Percentiles rank a stretch among this genome's conserved stretches.
These are phyloP conservation scores for Lepidurus packardi DNA, from an alignment of 1,140 invertebrate species.

Conservation along the genomic window DNA sequence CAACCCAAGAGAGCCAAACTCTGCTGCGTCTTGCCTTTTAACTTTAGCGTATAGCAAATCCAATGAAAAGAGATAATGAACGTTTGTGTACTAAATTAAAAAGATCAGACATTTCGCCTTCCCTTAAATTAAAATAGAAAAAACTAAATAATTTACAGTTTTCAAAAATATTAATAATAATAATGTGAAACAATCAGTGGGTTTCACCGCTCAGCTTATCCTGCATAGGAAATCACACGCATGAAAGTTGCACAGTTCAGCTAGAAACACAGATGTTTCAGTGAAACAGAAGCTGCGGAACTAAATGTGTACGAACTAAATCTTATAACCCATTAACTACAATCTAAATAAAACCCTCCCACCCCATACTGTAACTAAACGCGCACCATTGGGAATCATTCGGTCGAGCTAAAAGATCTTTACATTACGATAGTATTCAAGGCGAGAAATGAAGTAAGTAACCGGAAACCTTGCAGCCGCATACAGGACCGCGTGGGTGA, in stretches of 20 bases:
- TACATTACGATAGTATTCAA: background rate
- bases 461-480: background rate
- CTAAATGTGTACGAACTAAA: background rate
- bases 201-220: no score
- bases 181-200: no score
- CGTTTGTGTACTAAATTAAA: background rate
- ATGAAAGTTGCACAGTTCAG: background rate
- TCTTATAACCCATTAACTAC: conserved; percentile 1
- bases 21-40: background rate
- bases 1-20: background rate
- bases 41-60: background rate
- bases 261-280: background rate
- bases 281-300: background rate
- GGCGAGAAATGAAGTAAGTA: background rate
- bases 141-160: background rate
- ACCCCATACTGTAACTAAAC: background rate
- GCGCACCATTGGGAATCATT: conserved; percentile 2
- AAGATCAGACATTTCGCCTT: background rate
- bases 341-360: background rate
- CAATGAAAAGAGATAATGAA: conserved; percentile 9
- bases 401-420: background rate
- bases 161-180: no score
- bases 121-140: background rate
- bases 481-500: background rate
- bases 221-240: no score